These are phyloP conservation scores for Pangasius sanitwongsei DNA, from an alignment of 2,797 vertebrate genomes.

Conservation along the genomic window DNA sequence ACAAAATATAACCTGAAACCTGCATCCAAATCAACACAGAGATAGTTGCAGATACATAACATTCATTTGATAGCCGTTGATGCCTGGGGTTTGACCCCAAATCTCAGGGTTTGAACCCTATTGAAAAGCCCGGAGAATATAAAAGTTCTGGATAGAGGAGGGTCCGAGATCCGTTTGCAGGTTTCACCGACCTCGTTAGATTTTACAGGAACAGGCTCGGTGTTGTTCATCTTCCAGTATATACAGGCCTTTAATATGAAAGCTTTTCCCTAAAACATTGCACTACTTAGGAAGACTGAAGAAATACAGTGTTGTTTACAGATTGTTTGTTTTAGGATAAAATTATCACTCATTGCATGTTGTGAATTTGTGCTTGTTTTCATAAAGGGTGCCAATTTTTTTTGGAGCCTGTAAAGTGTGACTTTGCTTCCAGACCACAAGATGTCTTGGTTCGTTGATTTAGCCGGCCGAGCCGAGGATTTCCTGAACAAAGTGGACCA, in stretches of 20 bases:
- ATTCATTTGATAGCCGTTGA: background rate
- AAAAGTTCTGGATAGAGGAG: too few species aligned
- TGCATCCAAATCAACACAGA: background rate
- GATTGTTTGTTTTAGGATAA: background rate
- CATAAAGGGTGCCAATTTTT: background rate
- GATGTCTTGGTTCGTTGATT: slow-evolving; percentile 95
- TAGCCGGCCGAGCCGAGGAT: slow-evolving; percentile 93
- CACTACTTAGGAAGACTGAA: background rate
- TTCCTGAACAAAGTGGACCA: slow-evolving; percentile 96
- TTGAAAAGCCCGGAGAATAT: too few species aligned
- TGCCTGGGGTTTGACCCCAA: background rate
- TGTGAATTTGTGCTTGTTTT: background rate
- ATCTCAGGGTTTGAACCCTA: too few species aligned
- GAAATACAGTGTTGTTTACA: background rate
- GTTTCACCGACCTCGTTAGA: too few species aligned
- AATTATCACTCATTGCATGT: background rate
- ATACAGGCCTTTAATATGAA: too few species aligned
- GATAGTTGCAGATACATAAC: background rate
- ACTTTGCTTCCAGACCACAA: slow-evolving; percentile 51
- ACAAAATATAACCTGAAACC: background rate
- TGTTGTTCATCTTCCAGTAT: background rate
- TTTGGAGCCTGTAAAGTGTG: background rate
- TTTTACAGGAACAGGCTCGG: too few species aligned
- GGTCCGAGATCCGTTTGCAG: too few species aligned
- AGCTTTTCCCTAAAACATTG: background rate